phyloP scores from a whole-genome alignment of 2,113 vertebrate genomes.

The Sitta europaea region DNA sequence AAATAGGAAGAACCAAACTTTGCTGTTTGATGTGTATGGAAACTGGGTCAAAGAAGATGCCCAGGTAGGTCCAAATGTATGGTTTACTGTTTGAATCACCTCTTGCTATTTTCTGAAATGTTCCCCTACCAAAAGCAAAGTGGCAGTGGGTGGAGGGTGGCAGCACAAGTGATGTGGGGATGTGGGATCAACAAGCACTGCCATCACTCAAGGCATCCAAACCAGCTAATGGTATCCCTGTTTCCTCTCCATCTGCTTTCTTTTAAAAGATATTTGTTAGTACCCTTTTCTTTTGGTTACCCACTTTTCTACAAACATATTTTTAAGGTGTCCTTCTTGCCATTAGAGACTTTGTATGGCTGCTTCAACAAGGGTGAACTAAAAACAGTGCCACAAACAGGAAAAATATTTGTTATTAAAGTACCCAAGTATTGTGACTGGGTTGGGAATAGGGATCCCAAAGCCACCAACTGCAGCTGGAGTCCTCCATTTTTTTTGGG shows the following conservation, averaged over 20 bases:
- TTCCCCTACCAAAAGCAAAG: neutral
- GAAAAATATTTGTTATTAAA: neutral
- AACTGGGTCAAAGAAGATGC: neutral
- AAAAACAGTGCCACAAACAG: neutral
- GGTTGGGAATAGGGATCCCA: neutral
- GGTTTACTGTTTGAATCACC: neutral
- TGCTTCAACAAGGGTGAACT: neutral
- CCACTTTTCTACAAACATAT: neutral
- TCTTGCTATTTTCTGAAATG: neutral
- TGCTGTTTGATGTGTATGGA: fast-evolving
- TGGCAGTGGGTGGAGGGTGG: fast-evolving
- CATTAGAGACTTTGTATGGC: fast-evolving
- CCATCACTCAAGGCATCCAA: fast-evolving
- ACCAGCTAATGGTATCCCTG: neutral
- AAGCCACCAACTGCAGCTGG: neutral
- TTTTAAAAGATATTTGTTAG: neutral
- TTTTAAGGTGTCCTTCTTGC: neutral
- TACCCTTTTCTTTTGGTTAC: neutral
- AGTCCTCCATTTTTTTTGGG: fast-evolving
- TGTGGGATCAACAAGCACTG: neutral
- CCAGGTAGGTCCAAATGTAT: neutral
- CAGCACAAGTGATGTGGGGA: fast-evolving
- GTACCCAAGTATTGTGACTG: fast-evolving
- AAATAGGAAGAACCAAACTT: neutral
- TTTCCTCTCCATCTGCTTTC: neutral